A percentile compares a stretch with the other conserved stretches of the same genome.
Conservation (phyloP, 2,113 vertebrate species). For the Heterotilapia buettikoferi region DNA sequence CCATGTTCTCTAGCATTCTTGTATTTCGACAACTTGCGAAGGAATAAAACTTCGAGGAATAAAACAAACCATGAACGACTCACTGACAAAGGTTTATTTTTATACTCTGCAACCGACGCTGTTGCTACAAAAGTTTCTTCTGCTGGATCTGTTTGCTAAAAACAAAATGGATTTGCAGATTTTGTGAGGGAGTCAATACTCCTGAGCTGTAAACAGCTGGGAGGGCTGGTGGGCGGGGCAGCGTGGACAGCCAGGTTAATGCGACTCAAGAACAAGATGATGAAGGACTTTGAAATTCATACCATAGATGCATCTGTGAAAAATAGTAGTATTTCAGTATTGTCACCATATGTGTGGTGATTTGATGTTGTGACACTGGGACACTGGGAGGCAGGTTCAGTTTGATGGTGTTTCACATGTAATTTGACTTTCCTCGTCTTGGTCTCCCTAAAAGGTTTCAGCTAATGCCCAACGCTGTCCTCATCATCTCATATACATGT, state of each 20-base stretch:
- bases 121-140: background rate
- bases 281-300: background rate
- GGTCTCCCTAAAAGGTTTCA: background rate
- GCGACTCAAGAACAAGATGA: background rate
- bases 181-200: background rate
- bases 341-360: background rate
- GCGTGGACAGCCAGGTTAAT: background rate
- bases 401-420: background rate
- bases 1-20: background rate
- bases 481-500: background rate
- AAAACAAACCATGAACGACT: background rate
- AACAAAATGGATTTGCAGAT: background rate
- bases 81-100: background rate
- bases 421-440: background rate
- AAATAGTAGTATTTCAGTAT: background rate
- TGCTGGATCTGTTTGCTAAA: background rate
- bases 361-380: accelerated
- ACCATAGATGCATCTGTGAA: background rate
- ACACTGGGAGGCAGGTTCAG: background rate
- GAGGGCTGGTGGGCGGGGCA: background rate
- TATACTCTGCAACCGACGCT: accelerated
- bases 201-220: background rate
- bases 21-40: background rate
- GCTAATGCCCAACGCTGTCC: background rate
- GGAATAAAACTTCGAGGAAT: background rate